A percentile compares a stretch with the other conserved stretches of the same genome.
These are phyloP conservation scores for Eptatretus burgeri DNA, from an alignment of 2,113 vertebrate species.

Conservation along the genomic window DNA sequence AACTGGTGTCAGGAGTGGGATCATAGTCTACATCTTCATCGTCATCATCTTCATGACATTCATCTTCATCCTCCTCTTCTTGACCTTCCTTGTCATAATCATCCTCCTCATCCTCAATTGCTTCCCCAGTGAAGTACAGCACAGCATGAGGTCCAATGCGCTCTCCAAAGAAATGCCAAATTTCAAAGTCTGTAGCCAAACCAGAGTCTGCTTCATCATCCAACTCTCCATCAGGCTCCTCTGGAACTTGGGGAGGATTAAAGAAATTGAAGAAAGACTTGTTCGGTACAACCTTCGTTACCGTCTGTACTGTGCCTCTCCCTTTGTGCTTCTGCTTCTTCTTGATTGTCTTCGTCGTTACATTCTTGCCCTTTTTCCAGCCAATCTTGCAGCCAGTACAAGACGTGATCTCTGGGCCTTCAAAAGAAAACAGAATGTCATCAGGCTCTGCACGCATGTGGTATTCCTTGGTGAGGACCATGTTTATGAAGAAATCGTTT, in stretches of 20 bases:
- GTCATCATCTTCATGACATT: too few species aligned
- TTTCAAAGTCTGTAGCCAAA: constrained; percentile 70
- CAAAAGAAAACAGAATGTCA: constrained; percentile 69
- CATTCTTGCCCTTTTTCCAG: constrained; percentile 92
- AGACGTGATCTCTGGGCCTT: constrained; percentile 82
- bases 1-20: too few species aligned
- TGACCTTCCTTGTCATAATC: constrained; percentile 86
- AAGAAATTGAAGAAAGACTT: constrained; percentile 99
- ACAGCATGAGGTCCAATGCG: constrained; percentile 73
- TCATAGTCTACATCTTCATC: too few species aligned
- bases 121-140: constrained; percentile 89
- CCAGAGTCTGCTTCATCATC: constrained; percentile 71
- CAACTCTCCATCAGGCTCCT: too few species aligned
- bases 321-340: constrained; percentile 98
- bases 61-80: constrained; percentile 40
- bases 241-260: constrained; percentile 33
- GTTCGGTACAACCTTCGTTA: constrained; percentile 72
- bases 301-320: constrained; percentile 59
- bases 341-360: constrained; percentile 78
- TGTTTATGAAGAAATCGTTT: constrained; percentile 68
- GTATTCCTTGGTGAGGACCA: constrained; percentile 70
- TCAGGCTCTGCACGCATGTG: constrained; percentile 94
- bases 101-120: constrained; percentile 56
- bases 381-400: constrained; percentile 81
- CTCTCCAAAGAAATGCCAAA: constrained; percentile 87